These are phyloP conservation scores for Poecilia latipinna DNA, from an alignment of 2,113 vertebrate genomes.

Conservation along the genomic window DNA sequence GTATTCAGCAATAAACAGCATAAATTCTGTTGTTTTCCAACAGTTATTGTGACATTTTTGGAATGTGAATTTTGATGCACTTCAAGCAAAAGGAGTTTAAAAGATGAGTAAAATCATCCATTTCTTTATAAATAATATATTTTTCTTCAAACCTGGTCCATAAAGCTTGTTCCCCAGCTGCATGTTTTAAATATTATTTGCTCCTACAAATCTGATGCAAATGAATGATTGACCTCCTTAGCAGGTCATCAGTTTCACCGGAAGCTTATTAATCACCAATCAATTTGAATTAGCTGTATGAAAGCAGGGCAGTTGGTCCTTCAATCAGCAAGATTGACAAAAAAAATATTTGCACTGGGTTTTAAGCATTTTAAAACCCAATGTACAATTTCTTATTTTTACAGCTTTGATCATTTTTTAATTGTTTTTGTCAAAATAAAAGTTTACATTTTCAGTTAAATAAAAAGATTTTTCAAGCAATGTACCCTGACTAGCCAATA, in stretches of 20 bases:
- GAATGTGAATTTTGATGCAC: neutral
- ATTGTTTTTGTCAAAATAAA: no score
- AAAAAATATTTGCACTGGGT: no score
- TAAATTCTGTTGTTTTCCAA: neutral
- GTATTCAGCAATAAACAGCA: neutral
- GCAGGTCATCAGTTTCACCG: neutral
- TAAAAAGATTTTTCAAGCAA: no score
- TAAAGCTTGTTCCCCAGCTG: neutral
- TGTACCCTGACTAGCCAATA: neutral
- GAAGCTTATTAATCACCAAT: neutral
- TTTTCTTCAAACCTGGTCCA: neutral
- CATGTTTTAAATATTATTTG: neutral
- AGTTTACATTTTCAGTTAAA: no score
- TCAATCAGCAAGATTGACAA: neutral
- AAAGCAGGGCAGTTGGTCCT: neutral
- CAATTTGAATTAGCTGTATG: neutral
- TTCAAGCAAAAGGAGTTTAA: neutral
- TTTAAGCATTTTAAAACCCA: no score
- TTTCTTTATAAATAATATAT: no score
- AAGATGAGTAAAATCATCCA: neutral
- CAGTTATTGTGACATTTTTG: neutral
- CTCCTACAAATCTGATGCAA: neutral
- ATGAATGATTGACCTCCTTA: neutral
- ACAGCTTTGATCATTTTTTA: no score
- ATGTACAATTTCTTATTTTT: no score